Evolutionary conservation across 2,113 vertebrate genomes (phyloP).

Genomic region (Sylvilagus bachmani): DNA sequence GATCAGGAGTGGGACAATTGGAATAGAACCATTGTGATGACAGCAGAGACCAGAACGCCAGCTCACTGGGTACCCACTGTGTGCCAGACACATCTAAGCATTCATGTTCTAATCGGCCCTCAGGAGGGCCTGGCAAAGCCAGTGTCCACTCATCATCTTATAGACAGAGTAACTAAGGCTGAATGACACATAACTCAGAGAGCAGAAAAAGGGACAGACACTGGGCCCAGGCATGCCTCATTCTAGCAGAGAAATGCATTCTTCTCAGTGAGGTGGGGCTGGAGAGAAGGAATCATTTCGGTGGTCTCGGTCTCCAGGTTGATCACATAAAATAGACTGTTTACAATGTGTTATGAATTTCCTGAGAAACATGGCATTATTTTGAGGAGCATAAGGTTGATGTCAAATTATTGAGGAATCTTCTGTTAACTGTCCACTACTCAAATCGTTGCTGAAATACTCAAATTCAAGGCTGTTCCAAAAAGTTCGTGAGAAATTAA

Average conservation of each 20-base stretch:
- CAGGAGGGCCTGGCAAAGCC: background rate
- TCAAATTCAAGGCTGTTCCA: too few relatives aligned
- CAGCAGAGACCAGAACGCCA: rapidly evolving
- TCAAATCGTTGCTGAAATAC: background rate
- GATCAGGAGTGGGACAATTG: background rate
- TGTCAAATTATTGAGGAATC: background rate
- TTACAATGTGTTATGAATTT: background rate
- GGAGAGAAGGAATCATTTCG: background rate
- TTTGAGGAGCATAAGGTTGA: background rate
- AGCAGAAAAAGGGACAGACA: rapidly evolving
- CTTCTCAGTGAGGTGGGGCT: rapidly evolving
- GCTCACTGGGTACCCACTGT: rapidly evolving
- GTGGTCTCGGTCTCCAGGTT: background rate
- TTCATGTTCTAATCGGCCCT: background rate
- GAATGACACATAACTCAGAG: background rate
- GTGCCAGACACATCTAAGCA: background rate
- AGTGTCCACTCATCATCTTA: background rate
- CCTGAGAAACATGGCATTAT: background rate
- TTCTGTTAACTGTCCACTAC: background rate
- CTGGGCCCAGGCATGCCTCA: background rate
- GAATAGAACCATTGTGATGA: background rate
- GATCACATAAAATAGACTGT: background rate
- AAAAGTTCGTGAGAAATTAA: too few relatives aligned
- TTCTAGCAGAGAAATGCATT: background rate
- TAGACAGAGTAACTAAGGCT: background rate